Percentiles rank a stretch among this genome's conserved stretches.
These are phyloP conservation scores for Apostichopus californicus DNA, from an alignment of 35 echinoderm and acorn worm genomes.

Conservation along the genomic window DNA sequence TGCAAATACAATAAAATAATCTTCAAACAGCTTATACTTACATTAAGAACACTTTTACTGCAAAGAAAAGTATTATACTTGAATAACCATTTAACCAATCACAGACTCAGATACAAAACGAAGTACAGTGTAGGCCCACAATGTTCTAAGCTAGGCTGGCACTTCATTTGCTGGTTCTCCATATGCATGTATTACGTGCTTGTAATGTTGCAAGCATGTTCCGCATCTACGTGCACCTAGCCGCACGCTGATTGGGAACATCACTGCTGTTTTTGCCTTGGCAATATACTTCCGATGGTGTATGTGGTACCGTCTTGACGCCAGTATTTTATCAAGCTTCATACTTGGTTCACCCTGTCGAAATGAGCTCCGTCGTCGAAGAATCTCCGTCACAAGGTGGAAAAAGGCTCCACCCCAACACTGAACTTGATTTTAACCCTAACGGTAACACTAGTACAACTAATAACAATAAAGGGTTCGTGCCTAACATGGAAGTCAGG, in stretches of 20 bases:
- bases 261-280: conserved; percentile 24
- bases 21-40: too few species aligned
- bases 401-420: conserved; percentile 24
- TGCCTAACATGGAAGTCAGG: conserved; percentile 6
- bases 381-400: neutral
- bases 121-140: too few species aligned
- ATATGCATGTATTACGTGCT: neutral
- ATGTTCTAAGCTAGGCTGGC: neutral
- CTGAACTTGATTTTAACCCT: neutral
- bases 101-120: too few species aligned
- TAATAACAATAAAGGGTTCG: neutral
- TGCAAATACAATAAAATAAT: too few species aligned
- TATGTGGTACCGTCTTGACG: neutral
- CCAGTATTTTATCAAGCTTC: neutral
- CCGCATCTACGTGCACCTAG: conserved; percentile 51
- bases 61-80: too few species aligned
- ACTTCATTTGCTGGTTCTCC: too few species aligned
- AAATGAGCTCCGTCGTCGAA: conserved; percentile 24
- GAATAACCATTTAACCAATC: too few species aligned
- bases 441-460: neutral
- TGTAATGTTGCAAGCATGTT: neutral
- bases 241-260: conserved; percentile 59
- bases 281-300: neutral
- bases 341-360: neutral
- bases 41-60: too few species aligned